Evolutionary conservation across 1,140 invertebrate species (phyloP).

Genomic region (Lethrus apterus): DNA sequence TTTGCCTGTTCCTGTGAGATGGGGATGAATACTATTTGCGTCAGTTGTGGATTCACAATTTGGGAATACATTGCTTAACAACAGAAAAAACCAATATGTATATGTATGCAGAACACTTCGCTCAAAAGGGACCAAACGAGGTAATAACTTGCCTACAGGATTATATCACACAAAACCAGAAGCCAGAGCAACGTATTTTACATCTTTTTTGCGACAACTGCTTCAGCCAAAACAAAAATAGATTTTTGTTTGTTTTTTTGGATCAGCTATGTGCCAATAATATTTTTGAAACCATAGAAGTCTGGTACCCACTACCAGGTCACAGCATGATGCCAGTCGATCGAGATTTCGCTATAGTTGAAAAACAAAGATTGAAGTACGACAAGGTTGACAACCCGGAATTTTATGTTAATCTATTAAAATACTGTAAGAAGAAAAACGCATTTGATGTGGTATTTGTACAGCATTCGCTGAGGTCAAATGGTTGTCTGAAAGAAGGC

Average conservation of each 20-base stretch:
- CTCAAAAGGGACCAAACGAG: constrained; percentile 14
- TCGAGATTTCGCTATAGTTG: constrained; percentile 12
- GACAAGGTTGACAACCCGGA: constrained; percentile 13
- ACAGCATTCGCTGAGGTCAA: constrained; percentile 14
- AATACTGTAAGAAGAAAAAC: constrained; percentile 11
- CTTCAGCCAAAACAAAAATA: constrained; percentile 17
- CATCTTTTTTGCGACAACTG: constrained; percentile 16
- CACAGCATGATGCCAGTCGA: constrained; percentile 13
- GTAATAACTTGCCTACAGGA: constrained; percentile 15
- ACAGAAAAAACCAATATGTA: constrained; percentile 4
- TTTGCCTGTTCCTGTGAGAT: constrained; percentile 14
- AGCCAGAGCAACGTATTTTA: not conserved
- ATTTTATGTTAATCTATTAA: constrained; percentile 11
- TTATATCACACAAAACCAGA: constrained; percentile 5
- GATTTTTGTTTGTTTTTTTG: constrained; percentile 15
- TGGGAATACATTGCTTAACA: constrained; percentile 5
- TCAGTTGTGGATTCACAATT: no score
- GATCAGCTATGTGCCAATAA: constrained; percentile 9
- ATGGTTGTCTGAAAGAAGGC: no score
- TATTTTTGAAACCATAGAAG: constrained; percentile 14
- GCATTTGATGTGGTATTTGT: constrained; percentile 9
- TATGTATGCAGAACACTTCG: constrained; percentile 14
- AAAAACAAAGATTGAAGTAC: no score
- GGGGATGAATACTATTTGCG: constrained; percentile 14
- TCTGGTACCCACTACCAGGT: constrained; percentile 9